These are phyloP conservation scores for Papilio aristodemus DNA, from an alignment of 1,140 invertebrate genomes.

Conservation along the genomic window DNA sequence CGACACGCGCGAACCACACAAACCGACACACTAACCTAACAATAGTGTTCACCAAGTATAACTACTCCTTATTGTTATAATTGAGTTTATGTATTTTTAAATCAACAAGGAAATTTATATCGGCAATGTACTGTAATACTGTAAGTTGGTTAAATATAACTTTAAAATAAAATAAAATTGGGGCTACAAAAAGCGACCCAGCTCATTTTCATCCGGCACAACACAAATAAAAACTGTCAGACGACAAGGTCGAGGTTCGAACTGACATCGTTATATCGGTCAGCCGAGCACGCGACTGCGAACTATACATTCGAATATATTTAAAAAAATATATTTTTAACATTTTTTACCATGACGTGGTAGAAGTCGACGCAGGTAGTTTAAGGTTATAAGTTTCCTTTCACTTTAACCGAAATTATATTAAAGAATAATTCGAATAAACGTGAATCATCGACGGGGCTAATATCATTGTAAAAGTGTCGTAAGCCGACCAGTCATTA, in stretches of 20 bases:
- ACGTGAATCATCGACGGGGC: not conserved
- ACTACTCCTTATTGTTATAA: not conserved
- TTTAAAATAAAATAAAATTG: not conserved
- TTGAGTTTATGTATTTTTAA: not conserved
- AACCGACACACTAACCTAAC: too few species aligned
- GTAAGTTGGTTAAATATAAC: not conserved
- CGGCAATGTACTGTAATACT: not conserved
- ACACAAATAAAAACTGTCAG: not conserved
- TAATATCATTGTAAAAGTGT: not conserved
- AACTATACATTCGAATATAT: not conserved
- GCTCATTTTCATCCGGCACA: slow-evolving; percentile 1
- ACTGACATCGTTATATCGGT: too few species aligned
- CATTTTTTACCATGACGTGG: not conserved
- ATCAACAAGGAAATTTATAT: not conserved
- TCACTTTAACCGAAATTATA: not conserved
- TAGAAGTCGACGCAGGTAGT: not conserved
- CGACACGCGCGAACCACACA: too few species aligned
- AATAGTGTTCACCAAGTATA: not conserved
- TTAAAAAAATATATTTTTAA: not conserved
- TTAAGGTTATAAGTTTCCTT: not conserved
- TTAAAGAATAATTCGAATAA: not conserved
- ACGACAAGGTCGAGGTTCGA: slow-evolving; percentile 1
- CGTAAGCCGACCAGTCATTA: too few species aligned
- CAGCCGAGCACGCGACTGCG: not conserved
- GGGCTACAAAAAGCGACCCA: not conserved